Conservation (phyloP, 2,113 vertebrate genomes). For the Malurus cyaneus region DNA sequence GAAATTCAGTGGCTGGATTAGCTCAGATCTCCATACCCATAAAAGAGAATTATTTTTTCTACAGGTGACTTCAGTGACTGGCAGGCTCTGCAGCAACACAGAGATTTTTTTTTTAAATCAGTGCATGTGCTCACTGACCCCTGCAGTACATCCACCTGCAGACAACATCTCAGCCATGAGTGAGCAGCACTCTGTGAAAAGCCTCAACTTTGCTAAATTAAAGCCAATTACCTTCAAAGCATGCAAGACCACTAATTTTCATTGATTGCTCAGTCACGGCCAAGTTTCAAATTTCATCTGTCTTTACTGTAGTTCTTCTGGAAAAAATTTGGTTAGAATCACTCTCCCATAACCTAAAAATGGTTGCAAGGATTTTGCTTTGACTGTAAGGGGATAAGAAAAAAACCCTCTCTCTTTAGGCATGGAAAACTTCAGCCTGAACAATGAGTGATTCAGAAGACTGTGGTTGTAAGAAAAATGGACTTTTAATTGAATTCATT, state of each 20-base stretch:
- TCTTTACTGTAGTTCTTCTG: conserved; percentile 33
- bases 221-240: not conserved
- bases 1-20: not conserved
- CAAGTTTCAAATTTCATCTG: conserved; percentile 40
- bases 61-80: not conserved
- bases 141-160: not conserved
- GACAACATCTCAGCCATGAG: not conserved
- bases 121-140: not conserved
- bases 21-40: not conserved
- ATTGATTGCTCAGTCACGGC: conserved; percentile 34
- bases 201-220: not conserved
- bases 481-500: conserved; percentile 49
- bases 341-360: conserved; percentile 59
- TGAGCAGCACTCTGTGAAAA: not conserved
- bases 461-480: conserved; percentile 42
- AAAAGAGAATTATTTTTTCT: not conserved
- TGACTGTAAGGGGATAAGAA: conserved; percentile 3
- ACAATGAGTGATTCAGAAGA: conserved; percentile 47
- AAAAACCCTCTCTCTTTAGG: not conserved
- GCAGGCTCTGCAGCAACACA: not conserved
- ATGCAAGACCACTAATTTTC: conserved; percentile 18
- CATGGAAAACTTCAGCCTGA: conserved; percentile 55
- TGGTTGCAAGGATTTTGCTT: conserved; percentile 33
- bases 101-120: not conserved
- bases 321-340: conserved; percentile 50